Base-by-base conservation (phyloP, 1,140 invertebrate species). In the Batillaria attramentaria region DNA sequence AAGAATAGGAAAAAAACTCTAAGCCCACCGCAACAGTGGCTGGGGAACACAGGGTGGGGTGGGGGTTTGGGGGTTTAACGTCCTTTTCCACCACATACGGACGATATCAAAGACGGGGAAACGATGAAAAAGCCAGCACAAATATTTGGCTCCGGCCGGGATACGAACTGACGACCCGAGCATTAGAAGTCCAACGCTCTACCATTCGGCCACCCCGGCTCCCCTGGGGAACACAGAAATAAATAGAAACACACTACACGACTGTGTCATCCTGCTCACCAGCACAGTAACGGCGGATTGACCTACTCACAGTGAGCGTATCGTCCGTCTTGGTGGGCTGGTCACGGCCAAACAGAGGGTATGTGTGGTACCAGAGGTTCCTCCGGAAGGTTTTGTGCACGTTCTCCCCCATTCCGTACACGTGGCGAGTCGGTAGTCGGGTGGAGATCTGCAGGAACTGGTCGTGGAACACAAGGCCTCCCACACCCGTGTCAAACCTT, bases 341-440 rank as follows among this genome's bases (percentile, higher is more conserved):
- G 81, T 93, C 92, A 41, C 90, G 79, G 8, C 91, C 82, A 80
- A 92, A 92, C 88, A 93, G 85, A 1, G 89, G 87, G 85, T 87
- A 89, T 20, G 84, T 86, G 50, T 85, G 84, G 81, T 88, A 89
- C 78, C 85, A 84, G 20, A 90, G 42, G 72, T 90, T 83, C 68
- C 90, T 89, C 41, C 85, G 79, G 79, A 89, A 87, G 4, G 80
- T 73, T 3, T 78, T 39, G 66, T 90, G 88, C 0, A 86, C 94
- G 93, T 91, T 96, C 94, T 93, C 93, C 24, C 96, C 97, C 80
- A 97, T 91, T 3, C 97, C 97, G 91, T 96, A 98, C 80, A 97
- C 92, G 81, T 95, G 94, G 24, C 85, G 83, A 0, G 95, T 94
- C 0, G 95, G 93, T 31, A 97, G 87, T 39, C 93, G 87, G 0